phyloP scores from a whole-genome alignment of 23 tunicate genomes.

The Trididemnum clinides region DNA sequence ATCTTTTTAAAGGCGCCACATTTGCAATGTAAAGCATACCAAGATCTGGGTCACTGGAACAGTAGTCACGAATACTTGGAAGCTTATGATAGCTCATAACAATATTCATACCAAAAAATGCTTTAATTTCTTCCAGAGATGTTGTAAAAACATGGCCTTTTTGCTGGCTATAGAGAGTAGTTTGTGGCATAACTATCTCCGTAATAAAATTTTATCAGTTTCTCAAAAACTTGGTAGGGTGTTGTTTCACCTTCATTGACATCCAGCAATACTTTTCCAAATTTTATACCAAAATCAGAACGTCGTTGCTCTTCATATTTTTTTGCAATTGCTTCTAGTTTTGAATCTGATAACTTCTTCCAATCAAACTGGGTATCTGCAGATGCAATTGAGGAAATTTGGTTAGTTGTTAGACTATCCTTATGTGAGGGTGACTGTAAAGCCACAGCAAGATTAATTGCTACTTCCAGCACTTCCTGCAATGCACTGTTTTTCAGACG shows the following conservation, averaged over 20 bases:
- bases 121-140: background rate
- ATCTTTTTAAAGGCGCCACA: conserved; percentile 1
- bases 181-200: conserved; percentile 10
- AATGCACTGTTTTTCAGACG: too few species aligned
- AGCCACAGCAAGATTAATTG: too few species aligned
- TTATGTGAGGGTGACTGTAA: too few species aligned
- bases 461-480: too few species aligned
- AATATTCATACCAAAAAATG: conserved; percentile 16
- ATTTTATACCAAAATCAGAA: background rate
- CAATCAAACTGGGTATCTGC: background rate
- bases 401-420: too few species aligned
- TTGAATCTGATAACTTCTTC: background rate
- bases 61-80: conserved; percentile 1
- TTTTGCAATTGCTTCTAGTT: background rate
- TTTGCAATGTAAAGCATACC: background rate
- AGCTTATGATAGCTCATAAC: conserved; percentile 12
- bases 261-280: background rate
- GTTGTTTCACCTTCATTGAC: background rate
- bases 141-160: conserved; percentile 20
- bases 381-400: background rate
- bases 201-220: background rate
- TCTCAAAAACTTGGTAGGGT: conserved; percentile 1
- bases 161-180: conserved; percentile 15
- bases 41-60: conserved; percentile 19
- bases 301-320: background rate